phyloP scores from a whole-genome alignment of 92 coral and sea anemone genomes.

The Actinostola sp. region DNA sequence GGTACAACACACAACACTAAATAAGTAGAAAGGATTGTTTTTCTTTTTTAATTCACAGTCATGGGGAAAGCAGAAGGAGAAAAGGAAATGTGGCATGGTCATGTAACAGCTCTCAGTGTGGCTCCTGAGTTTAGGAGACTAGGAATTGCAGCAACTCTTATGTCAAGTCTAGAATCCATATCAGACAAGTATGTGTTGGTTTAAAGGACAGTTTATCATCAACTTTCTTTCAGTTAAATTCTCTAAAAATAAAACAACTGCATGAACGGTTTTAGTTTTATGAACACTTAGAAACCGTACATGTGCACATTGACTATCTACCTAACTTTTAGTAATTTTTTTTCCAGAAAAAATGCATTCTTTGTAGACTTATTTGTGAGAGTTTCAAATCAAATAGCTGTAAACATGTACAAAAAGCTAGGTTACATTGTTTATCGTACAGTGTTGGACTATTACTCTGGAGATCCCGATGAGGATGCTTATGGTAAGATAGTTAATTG shows the following conservation, averaged over 20 bases:
- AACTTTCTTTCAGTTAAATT: not conserved
- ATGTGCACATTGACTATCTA: too few species aligned
- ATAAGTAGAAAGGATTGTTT: too few species aligned
- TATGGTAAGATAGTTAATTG: slow-evolving; percentile 63
- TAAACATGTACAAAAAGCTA: slow-evolving; percentile 90
- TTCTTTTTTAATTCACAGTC: slow-evolving; percentile 35
- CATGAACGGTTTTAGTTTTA: not conserved
- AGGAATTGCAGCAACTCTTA: slow-evolving; percentile 89
- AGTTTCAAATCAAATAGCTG: slow-evolving; percentile 91
- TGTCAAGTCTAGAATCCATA: slow-evolving; percentile 86
- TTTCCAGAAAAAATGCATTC: slow-evolving; percentile 84
- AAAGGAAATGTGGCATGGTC: slow-evolving; percentile 99
- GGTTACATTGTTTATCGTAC: slow-evolving; percentile 90
- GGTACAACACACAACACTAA: too few species aligned
- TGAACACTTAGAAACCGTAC: too few species aligned
- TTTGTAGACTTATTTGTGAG: slow-evolving; percentile 99
- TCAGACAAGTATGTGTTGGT: slow-evolving; percentile 88
- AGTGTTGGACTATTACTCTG: slow-evolving; percentile 95
- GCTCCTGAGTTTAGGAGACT: slow-evolving; percentile 95
- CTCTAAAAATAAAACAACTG: not conserved
- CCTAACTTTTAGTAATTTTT: not conserved
- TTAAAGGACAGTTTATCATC: too few species aligned
- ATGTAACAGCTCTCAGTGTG: slow-evolving; percentile 97
- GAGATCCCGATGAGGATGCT: slow-evolving; percentile 99
- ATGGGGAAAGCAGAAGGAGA: slow-evolving; percentile 99